These are phyloP conservation scores for Argentina silus DNA, from an alignment of 2,797 vertebrate species.

Conservation along the genomic window DNA sequence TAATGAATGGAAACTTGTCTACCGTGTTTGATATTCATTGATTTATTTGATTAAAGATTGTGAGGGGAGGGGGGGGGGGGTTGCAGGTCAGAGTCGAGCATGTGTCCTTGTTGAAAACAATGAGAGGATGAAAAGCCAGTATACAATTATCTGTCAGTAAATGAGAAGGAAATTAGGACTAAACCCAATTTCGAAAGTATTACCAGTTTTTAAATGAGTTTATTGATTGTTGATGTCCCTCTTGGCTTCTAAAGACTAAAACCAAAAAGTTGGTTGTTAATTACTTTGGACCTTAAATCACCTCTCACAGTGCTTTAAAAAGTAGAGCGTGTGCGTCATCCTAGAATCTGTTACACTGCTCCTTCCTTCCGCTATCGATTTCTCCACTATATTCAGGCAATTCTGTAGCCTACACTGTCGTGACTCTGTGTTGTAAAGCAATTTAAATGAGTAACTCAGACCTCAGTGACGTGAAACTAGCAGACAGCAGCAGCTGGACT, in stretches of 20 bases:
- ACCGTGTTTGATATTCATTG: slow-evolving; percentile 40
- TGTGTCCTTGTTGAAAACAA: slow-evolving; percentile 18
- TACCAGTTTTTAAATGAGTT: not conserved
- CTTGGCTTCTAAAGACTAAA: not conserved
- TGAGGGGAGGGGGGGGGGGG: slow-evolving; percentile 3
- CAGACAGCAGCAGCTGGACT: slow-evolving; percentile 41
- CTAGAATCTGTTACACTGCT: not conserved
- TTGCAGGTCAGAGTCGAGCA: slow-evolving; percentile 9
- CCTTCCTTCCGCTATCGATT: not conserved
- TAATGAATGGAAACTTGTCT: slow-evolving; percentile 49
- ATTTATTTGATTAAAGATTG: slow-evolving; percentile 51
- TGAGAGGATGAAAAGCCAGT: slow-evolving; percentile 6
- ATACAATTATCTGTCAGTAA: slow-evolving; percentile 23
- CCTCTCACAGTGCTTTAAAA: not conserved
- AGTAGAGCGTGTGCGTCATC: too few relatives aligned
- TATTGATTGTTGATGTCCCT: not conserved
- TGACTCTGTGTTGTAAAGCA: slow-evolving; percentile 19
- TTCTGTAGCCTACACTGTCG: slow-evolving; percentile 10
- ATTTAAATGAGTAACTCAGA: slow-evolving; percentile 45
- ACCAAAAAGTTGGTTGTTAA: not conserved
- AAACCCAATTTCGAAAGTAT: slow-evolving; percentile 15
- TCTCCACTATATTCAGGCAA: slow-evolving; percentile 7
- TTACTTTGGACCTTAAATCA: not conserved
- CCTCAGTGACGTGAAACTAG: slow-evolving; percentile 21
- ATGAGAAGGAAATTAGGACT: slow-evolving; percentile 23